Evolutionary conservation across 2,797 vertebrate genomes (phyloP).

Genomic region (Syngnathus acus): DNA sequence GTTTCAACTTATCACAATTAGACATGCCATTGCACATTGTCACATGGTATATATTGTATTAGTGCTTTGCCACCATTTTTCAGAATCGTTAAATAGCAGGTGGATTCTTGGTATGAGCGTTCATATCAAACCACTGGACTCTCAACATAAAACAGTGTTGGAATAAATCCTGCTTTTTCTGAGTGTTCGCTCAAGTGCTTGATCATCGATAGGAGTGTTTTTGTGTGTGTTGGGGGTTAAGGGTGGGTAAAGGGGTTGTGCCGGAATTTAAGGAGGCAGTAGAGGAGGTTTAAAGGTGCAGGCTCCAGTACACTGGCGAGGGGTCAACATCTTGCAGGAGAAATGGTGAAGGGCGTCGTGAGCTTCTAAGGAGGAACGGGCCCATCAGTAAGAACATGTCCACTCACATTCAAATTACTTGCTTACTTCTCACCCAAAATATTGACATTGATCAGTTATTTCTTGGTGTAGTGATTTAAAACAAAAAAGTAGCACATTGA

Average conservation of each 20-base stretch:
- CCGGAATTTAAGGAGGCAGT: conserved; percentile 78
- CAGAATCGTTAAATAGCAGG: conserved; percentile 42
- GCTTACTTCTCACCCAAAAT: conserved; percentile 12
- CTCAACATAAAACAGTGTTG: conserved; percentile 42
- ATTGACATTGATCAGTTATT: conserved; percentile 78
- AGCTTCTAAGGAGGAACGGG: conserved; percentile 75
- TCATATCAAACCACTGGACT: conserved; percentile 31
- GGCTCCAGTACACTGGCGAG: conserved; percentile 85
- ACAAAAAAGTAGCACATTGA: no score
- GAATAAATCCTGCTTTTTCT: conserved; percentile 27
- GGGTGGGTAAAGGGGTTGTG: background rate
- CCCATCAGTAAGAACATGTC: conserved; percentile 52
- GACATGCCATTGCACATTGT: conserved; percentile 93
- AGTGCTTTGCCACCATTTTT: conserved; percentile 31
- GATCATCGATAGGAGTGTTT: conserved; percentile 18
- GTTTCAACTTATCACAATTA: conserved; percentile 73
- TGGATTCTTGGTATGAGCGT: conserved; percentile 43
- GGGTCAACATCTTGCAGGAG: conserved; percentile 94
- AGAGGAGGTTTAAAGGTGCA: conserved; percentile 92
- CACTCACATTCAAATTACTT: background rate
- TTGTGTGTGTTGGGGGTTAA: no score
- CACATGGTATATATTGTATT: conserved; percentile 64
- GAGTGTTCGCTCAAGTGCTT: conserved; percentile 28
- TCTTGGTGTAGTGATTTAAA: no score
- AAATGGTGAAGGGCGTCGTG: conserved; percentile 90